A percentile compares a stretch with the other conserved stretches of the same genome.
phyloP scores from a whole-genome alignment of 1,140 invertebrate species.

The Papilio dardanus region DNA sequence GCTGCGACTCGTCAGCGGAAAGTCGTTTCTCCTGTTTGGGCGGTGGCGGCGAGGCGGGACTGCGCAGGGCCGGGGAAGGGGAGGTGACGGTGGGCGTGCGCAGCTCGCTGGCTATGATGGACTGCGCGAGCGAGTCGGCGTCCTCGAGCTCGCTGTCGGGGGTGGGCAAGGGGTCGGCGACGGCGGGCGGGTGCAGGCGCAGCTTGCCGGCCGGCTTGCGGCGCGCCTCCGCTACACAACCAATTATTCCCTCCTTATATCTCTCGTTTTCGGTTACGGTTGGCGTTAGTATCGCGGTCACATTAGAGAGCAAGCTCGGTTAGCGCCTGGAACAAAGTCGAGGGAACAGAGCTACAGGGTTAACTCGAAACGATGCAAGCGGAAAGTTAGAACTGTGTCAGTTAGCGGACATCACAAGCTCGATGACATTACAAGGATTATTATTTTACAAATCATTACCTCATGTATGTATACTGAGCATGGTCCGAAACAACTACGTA shows the following conservation, averaged over 20 bases:
- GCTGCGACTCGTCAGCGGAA: conserved; percentile 61
- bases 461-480: conserved; percentile 21
- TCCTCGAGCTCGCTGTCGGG: conserved; percentile 80
- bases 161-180: conserved; percentile 68
- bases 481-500: conserved; percentile 3
- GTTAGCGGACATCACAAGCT: conserved; percentile 62
- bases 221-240: conserved; percentile 80
- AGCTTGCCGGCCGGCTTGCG: conserved; percentile 73
- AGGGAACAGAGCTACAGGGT: conserved; percentile 77
- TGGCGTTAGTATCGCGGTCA: conserved; percentile 81
- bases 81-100: conserved; percentile 66
- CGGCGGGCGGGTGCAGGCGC: conserved; percentile 63
- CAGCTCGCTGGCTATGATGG: conserved; percentile 78
- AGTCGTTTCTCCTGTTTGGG: conserved; percentile 52
- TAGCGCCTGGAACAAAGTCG: conserved; percentile 83
- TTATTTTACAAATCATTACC: conserved; percentile 46
- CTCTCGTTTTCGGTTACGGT: conserved; percentile 73
- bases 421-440: conserved; percentile 69
- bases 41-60: conserved; percentile 45
- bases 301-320: conserved; percentile 83
- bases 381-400: conserved; percentile 69
- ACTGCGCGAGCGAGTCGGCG: conserved; percentile 72
- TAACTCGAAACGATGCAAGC: conserved; percentile 75
- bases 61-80: conserved; percentile 54
- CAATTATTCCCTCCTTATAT: conserved; percentile 77